Conservation (phyloP, 2,797 vertebrate genomes). For the Acipenser transmontanus region DNA sequence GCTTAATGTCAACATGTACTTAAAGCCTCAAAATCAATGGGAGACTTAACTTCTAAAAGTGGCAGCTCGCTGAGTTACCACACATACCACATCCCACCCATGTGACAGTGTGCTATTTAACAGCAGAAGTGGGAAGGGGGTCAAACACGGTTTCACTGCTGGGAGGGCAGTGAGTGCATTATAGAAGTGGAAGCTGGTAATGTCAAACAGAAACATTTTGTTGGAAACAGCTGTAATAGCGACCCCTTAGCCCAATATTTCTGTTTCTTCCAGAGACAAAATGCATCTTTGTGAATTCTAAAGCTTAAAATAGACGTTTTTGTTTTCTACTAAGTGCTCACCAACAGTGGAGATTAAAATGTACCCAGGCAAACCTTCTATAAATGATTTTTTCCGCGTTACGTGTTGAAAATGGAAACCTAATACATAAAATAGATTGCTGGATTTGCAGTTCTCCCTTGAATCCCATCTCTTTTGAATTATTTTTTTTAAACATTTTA, state of each 20-base stretch:
- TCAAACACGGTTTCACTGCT: neutral
- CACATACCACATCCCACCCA: neutral
- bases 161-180: neutral
- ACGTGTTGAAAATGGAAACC: too few species aligned
- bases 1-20: too few species aligned
- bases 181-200: neutral
- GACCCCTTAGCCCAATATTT: neutral
- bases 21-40: neutral
- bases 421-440: too few species aligned
- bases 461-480: too few species aligned
- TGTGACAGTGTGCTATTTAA: neutral
- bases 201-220: neutral
- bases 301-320: neutral
- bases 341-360: too few species aligned
- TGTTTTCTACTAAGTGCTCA: neutral
- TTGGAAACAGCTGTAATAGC: neutral
- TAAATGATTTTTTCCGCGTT: too few species aligned
- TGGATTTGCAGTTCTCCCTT: too few species aligned
- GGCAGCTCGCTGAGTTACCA: neutral
- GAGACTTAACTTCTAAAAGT: neutral
- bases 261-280: neutral
- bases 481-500: too few species aligned
- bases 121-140: neutral
- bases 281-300: neutral
- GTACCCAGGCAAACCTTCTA: too few species aligned